Evolutionary conservation across 2,113 vertebrate species (phyloP).

Genomic region (Forbesichthys agassizii): DNA sequence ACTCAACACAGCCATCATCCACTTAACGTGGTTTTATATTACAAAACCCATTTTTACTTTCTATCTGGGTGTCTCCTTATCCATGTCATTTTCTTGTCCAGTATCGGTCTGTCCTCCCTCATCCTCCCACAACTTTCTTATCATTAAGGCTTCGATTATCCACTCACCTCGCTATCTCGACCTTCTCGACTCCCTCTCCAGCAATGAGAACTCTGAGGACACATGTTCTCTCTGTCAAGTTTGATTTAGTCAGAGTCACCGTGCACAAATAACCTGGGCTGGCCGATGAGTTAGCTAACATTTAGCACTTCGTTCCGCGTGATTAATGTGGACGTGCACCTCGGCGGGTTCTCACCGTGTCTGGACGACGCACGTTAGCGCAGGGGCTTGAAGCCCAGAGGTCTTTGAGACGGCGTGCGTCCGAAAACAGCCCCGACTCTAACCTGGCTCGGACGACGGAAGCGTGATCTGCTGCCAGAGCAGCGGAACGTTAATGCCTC

Average conservation of each 20-base stretch:
- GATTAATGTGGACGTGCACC: constrained; percentile 65
- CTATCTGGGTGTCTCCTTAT: not conserved
- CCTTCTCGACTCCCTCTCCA: constrained; percentile 55
- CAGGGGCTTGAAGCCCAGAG: constrained; percentile 53
- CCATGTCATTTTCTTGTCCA: no score
- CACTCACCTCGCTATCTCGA: constrained; percentile 41
- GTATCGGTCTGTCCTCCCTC: constrained; percentile 1
- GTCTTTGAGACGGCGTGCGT: constrained; percentile 49
- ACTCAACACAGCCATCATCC: no score
- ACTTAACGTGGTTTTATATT: no score
- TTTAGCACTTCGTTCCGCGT: constrained; percentile 66
- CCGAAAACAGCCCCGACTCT: constrained; percentile 52
- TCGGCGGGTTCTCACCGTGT: constrained; percentile 48
- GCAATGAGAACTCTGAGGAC: constrained; percentile 49
- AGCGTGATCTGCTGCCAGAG: constrained; percentile 50
- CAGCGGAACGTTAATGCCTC: constrained; percentile 54
- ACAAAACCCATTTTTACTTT: constrained; percentile 10
- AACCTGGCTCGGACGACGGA: constrained; percentile 58
- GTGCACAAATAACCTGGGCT: constrained; percentile 62
- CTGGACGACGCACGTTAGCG: constrained; percentile 62
- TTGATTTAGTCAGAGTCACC: constrained; percentile 60
- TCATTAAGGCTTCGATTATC: constrained; percentile 44
- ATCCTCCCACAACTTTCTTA: constrained; percentile 34
- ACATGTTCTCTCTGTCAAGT: constrained; percentile 49
- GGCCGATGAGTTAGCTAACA: constrained; percentile 62